Base-by-base conservation (phyloP, 2,113 vertebrate genomes). In the Proterorhinus semilunaris region DNA sequence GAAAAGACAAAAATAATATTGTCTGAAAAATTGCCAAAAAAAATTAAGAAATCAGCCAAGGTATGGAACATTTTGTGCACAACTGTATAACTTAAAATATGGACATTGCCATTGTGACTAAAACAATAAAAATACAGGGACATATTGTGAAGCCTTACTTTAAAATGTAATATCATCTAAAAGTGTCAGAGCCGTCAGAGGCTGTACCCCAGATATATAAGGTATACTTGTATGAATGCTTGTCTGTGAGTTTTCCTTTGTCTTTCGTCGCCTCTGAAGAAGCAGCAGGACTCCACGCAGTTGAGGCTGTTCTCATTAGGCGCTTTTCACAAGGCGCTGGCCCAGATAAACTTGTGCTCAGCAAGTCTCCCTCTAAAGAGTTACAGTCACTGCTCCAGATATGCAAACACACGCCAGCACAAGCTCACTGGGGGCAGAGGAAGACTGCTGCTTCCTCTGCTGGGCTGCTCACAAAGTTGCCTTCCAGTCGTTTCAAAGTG, bases 321-420 rank as follows among this genome's bases (percentile, higher is more conserved):
- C 78, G 48, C 71, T 78, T 85, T 87, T 82, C 82, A 66, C 2
- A 50, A 79, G 81, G 87, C 85, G 81, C 75, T 87, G 85, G 87
- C 84, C 87, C 83, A 86, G 82, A 87, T 87, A 89, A 86, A 85
- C 75, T 68, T 81, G 55, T 58, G 74, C 81, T 83, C 83, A 83
- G 84, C 81, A 79, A 81, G 69, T 62, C 72, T 63, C 61, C 85
- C 86, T 78, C 83, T 46, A 45, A 76, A 87, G 88, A 88, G 52
- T 68, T 83, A 76, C 74, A 74, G 83, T 82, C 81, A 76, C 74
- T 86, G 87, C 71, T 78, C 80, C 83, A 81, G 54, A 87, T 80
- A 82, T 84, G 78, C 79, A 83, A 85, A 83, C 82, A 54, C 69
- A 51, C 80, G 82, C 64, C 65, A 61, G 68, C 62, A 85, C 72